phyloP scores from a whole-genome alignment of 2,797 vertebrate genomes.

The Xenops minutus region DNA sequence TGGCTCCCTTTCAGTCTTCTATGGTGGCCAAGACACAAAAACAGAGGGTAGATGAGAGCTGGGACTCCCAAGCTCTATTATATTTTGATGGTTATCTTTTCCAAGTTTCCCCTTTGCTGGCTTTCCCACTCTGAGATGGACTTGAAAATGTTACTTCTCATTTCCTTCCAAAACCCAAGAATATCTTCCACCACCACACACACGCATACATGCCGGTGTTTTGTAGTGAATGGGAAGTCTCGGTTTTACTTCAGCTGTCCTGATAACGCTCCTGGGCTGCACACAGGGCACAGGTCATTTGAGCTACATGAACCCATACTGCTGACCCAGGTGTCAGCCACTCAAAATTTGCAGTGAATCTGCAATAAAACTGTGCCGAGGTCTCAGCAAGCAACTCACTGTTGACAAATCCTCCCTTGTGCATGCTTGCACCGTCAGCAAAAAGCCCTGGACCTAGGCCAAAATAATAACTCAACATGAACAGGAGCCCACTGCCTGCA shows the following conservation, averaged over 20 bases:
- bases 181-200: background rate
- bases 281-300: background rate
- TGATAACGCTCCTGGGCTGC: background rate
- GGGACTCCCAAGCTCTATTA: background rate
- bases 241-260: background rate
- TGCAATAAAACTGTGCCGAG: background rate
- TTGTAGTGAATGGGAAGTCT: background rate
- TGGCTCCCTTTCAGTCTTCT: constrained; percentile 21
- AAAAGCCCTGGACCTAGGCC: background rate
- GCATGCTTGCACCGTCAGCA: background rate
- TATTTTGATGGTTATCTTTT: constrained; percentile 28
- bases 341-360: background rate
- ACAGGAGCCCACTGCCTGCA: background rate
- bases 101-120: background rate
- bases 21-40: background rate
- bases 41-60: background rate
- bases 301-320: background rate
- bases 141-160: background rate
- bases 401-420: background rate
- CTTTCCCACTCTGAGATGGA: background rate
- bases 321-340: background rate
- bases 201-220: accelerated
- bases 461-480: background rate
- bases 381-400: background rate
- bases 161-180: background rate